Evolutionary conservation across 2,888 invertebrate genomes (phyloP), one percentile per base, ranked within the genome.

Genomic region (Athalia cordata): DNA sequence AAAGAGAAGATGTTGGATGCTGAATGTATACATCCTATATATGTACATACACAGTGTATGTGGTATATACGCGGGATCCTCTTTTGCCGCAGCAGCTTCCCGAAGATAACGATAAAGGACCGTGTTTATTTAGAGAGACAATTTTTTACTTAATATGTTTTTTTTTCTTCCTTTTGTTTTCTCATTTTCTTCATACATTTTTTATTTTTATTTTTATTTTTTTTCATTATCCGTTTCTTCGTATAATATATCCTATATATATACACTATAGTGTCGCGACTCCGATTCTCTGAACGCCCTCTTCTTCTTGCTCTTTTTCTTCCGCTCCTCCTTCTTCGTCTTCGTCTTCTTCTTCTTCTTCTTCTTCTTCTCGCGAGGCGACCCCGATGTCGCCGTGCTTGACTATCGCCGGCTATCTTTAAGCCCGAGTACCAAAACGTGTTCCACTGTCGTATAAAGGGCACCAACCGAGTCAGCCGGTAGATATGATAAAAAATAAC

Each of bases 341-440:
- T 29, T 29, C 29, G 0, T 29, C 29, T 29, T 29, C 29, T 29
- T 29, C 29, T 29, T 29, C 29, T 0, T 2, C 29, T 29, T 29
- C 29, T 29, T 29, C 29, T 29, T 29, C 29, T 29, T 29, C 29
- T 11, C 43, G 29, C 8, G 43, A 64, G 64, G 80, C 82, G 83
- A 83, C 81, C 72, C 72, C 59, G 59, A n/a, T 13, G 57, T 45
- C 61, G 72, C 52, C 13, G 81, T 80, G 81, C 81, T 81, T n/a
- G 74, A 84, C 84, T 87, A 87, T 87, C 87, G 85, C 79, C 79
- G 77, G 85, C 82, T 88, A 88, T 88, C 88, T 88, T 81, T 80
- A 84, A 86, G 84, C 85, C 84, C 87, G 85, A 88, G 88, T 88
- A 88, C 87, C 86, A 88, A 88, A 88, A 88, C 88, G 87, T 88